These are phyloP conservation scores for Enhydra lutris DNA, from an alignment of 2,113 vertebrate genomes.

Conservation along the genomic window DNA sequence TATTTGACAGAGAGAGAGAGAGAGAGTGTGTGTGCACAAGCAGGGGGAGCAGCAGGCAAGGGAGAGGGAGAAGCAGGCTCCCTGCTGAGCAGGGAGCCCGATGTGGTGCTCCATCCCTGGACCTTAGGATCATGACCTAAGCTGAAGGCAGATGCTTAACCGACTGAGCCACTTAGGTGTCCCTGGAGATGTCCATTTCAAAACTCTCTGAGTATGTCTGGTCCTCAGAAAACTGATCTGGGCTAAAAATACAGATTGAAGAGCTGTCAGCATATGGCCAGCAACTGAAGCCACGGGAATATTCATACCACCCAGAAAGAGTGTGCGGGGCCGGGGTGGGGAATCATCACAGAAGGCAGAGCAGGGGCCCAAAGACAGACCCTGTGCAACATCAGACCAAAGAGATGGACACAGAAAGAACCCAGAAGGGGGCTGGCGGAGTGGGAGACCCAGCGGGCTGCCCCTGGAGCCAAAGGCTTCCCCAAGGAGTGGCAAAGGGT, in stretches of 20 bases:
- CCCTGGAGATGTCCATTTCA: background rate
- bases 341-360: background rate
- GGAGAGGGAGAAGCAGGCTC: too few species aligned
- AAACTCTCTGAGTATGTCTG: background rate
- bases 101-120: too few species aligned
- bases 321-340: accelerated
- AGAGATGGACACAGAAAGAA: background rate
- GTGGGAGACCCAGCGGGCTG: background rate
- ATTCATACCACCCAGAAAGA: background rate
- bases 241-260: background rate
- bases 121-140: too few species aligned
- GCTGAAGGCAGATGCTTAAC: too few species aligned
- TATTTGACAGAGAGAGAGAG: too few species aligned
- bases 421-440: background rate
- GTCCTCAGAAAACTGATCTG: background rate
- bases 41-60: too few species aligned
- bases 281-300: background rate
- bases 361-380: background rate
- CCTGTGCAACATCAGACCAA: background rate
- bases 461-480: background rate
- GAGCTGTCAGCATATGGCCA: background rate
- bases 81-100: too few species aligned
- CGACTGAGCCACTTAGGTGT: too few species aligned
- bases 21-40: too few species aligned
- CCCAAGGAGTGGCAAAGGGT: background rate